Evolutionary conservation across 2,113 vertebrate species (phyloP).

Genomic region (Pseudopipra pipra): DNA sequence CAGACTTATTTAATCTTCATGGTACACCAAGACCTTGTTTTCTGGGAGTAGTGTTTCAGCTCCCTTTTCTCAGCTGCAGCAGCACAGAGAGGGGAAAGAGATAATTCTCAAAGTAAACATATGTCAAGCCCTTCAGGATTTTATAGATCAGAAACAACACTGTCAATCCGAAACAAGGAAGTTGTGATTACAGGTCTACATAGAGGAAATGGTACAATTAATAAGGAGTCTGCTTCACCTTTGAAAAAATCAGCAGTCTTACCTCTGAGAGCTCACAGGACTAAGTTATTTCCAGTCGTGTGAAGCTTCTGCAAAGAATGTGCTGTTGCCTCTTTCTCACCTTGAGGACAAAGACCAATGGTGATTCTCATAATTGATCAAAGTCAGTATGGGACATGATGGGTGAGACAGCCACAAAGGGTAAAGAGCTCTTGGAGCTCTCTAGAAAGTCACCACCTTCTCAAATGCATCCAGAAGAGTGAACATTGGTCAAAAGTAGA

Average conservation of each 20-base stretch:
- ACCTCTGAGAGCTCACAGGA: neutral
- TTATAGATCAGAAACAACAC: neutral
- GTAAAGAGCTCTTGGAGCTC: neutral
- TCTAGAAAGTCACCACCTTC: neutral
- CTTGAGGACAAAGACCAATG: neutral
- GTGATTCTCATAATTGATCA: neutral
- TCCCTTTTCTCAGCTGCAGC: neutral
- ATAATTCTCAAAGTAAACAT: neutral
- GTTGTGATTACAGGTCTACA: slow-evolving; percentile 5
- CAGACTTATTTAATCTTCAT: neutral
- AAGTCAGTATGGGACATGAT: neutral
- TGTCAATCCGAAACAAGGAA: slow-evolving; percentile 37
- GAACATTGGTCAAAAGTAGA: neutral
- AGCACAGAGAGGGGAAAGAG: neutral
- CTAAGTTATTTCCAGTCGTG: neutral
- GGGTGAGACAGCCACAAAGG: neutral
- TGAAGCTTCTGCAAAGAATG: neutral
- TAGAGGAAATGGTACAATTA: slow-evolving; percentile 36
- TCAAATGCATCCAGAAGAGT: neutral
- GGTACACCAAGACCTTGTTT: neutral
- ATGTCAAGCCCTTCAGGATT: neutral
- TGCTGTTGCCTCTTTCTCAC: neutral
- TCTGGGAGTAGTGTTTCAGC: neutral
- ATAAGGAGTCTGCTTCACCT: neutral
- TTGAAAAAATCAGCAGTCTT: neutral